Percentiles rank a stretch among this genome's conserved stretches.
Evolutionary conservation across 2,888 invertebrate species (phyloP).

Genomic region (Drosophila vallismaia): DNA sequence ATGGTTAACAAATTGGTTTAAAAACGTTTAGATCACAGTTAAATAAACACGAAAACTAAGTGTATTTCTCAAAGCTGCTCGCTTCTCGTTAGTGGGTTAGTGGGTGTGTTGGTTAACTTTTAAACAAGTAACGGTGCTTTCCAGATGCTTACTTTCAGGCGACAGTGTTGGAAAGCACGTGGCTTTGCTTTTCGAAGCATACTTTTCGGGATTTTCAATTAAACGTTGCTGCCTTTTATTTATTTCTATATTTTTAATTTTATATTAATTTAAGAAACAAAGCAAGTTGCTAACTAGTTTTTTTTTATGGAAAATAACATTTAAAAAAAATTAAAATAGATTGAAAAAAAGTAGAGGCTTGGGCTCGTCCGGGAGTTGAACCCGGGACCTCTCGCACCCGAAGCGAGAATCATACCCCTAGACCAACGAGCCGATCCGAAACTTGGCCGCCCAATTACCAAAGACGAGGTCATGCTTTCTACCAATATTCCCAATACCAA

Average conservation of each 20-base stretch:
- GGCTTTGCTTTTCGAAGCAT: not conserved
- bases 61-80: not conserved
- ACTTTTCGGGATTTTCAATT: slow-evolving; percentile 14
- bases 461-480: slow-evolving; percentile 1
- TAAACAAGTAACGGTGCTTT: slow-evolving; percentile 52
- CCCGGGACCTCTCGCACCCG: slow-evolving; percentile 83
- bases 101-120: not conserved
- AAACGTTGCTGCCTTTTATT: not conserved
- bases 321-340: not conserved
- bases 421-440: slow-evolving; percentile 77
- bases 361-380: slow-evolving; percentile 82
- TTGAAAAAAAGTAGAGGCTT: slow-evolving; percentile 1
- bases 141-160: slow-evolving; percentile 41
- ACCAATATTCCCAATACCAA: not conserved
- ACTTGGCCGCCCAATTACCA: not conserved
- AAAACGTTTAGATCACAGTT: too few species aligned
- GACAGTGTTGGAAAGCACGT: not conserved
- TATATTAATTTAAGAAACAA: not conserved
- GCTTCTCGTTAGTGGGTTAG: not conserved
- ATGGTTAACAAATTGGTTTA: not conserved
- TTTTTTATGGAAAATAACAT: not conserved
- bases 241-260: not conserved
- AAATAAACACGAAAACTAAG: not conserved
- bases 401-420: slow-evolving; percentile 82
- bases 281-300: not conserved